Evolutionary conservation across 2,888 invertebrate genomes (phyloP).

Genomic region (Argyra leucocephala): DNA sequence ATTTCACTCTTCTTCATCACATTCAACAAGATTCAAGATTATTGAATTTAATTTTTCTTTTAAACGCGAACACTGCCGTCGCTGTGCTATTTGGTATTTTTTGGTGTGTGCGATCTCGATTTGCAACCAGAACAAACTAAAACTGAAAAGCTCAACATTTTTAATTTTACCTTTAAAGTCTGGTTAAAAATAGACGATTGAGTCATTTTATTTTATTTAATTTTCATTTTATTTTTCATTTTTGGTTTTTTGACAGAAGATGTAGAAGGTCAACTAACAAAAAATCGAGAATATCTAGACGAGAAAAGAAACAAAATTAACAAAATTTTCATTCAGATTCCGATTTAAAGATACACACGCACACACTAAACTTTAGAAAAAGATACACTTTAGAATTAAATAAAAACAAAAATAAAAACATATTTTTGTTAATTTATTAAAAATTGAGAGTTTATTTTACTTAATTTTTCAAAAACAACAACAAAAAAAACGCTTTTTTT

Average conservation of each 20-base stretch:
- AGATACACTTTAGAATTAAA: no score
- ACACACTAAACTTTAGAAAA: no score
- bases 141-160: constrained; percentile 2
- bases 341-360: no score
- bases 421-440: no score
- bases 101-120: background rate
- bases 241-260: background rate
- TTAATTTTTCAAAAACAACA: no score
- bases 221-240: background rate
- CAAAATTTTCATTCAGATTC: no score
- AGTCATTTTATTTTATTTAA: background rate
- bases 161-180: constrained; percentile 6
- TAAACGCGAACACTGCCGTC: background rate
- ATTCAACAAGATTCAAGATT: background rate
- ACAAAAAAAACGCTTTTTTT: no score
- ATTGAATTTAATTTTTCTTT: background rate
- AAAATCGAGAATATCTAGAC: background rate
- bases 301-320: no score
- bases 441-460: no score
- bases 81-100: background rate
- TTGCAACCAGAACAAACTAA: constrained; percentile 1
- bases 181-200: constrained; percentile 6
- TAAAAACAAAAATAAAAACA: no score
- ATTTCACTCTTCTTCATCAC: background rate
- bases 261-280: constrained; percentile 4